A percentile compares a stretch with the other conserved stretches of the same genome.
phyloP scores from a whole-genome alignment of 1,140 invertebrate species.

The Camponotus floridanus region DNA sequence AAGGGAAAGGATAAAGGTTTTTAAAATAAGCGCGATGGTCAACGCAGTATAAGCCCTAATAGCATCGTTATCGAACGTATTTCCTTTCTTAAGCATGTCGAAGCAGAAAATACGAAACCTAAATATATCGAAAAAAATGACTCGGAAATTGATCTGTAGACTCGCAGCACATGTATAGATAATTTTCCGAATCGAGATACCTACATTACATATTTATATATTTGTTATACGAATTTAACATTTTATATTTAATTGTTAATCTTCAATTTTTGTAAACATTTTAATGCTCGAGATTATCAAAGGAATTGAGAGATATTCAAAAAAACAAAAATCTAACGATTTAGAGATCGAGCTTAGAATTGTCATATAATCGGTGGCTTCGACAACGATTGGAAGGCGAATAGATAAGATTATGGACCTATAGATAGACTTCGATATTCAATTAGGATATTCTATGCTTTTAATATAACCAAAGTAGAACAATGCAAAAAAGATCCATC shows the following conservation, averaged over 20 bases:
- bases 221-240: not conserved
- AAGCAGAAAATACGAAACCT: not conserved
- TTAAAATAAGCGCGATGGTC: conserved; percentile 43
- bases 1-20: not conserved
- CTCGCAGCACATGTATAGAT: not conserved
- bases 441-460: not conserved
- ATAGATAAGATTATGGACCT: not conserved
- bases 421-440: not conserved
- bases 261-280: not conserved
- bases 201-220: not conserved
- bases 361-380: not conserved
- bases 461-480: not conserved
- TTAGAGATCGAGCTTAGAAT: not conserved
- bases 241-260: not conserved
- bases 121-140: not conserved
- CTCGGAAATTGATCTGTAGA: not conserved
- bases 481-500: not conserved
- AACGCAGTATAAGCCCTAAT: conserved; percentile 33
- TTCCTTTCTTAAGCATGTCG: not conserved
- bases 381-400: not conserved
- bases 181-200: not conserved
- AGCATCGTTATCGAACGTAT: conserved; percentile 15
- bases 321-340: not conserved
- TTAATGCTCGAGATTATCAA: not conserved
- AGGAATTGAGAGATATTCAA: not conserved